Evolutionary conservation across 2,888 invertebrate genomes (phyloP), one percentile per base, ranked within the genome.

Genomic region (Coenonympha glycerion): DNA sequence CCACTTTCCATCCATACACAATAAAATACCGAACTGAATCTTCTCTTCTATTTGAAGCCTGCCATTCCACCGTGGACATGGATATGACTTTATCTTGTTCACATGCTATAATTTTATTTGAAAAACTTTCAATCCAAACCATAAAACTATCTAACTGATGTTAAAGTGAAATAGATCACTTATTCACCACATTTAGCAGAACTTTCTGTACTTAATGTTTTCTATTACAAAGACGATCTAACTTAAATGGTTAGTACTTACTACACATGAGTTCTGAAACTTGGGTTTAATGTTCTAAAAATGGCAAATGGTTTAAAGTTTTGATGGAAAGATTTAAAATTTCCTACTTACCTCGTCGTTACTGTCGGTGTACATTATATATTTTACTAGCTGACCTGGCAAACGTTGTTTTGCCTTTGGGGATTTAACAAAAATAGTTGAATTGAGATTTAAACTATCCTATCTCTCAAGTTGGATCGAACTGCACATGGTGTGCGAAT

Each of bases 181-280:
- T n/a, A 24, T 24, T 24, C 16, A 45, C 34, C 45, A 33, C 45
- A 45, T 45, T 45, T 45, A 18, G 22, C 4, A 22, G 15, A 45
- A 45, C 15, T 45, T 45, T 42, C n/a, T 34, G 45, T 34, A 15
- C 34, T 34, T 45, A 45, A 45, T 45, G 45, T 33, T 34, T 34
- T 49, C 28, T 49, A 31, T 34, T 39, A 33, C 39, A 40, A 48
- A 39, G 69, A 69, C 66, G 64, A 68, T 71, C 65, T 67, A 79
- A 79, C 70, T 79, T 77, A 75, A 75, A 79, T 72, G 73, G 77
- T 76, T 73, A 60, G 68, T 61, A 62, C 69, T 79, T 62, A 74
- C 34, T 18, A 31, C 37, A 45, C 16, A 30, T 9, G 44, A 68
- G 64, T 37, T 49, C 11, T 42, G 15, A 41, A 52, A 49, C 47